Base-by-base conservation (phyloP, 2,113 vertebrate genomes). In the Gobio gobio region DNA sequence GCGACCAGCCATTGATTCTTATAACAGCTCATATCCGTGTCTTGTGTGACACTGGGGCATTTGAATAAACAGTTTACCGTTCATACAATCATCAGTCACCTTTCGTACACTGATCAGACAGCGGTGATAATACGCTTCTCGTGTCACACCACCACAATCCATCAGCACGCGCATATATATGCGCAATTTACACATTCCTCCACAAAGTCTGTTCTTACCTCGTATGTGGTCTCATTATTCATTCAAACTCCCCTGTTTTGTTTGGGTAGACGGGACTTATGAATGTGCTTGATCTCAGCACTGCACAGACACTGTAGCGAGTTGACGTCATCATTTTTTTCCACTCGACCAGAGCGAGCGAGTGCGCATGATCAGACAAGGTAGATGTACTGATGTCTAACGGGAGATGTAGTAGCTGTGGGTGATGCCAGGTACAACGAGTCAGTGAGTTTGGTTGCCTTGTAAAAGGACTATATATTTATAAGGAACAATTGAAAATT, bases 311-410 rank as follows among this genome's bases (percentile, higher is more conserved):
- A 75, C 74, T 40, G 85, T 74, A 51, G 83, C 82, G 78, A 85
- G 88, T 72, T 85, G 83, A 87, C 88, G 83, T 87, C 88, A 89
- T 80, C 86, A 51, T n/a, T 72, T 80, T 56, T 59, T 56, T 40
- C 45, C n/a, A 61, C 83, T 8, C 43, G 4, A 49, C 33, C 9
- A 81, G 24, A 43, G 3, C 20, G 73, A 10, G 54, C 66, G 45
- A 78, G 56, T 54, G 88, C 88, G 88, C 88, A 87, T 87, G 88
- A 68, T n/a, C 86, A 26, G 24, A 45, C 22, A 58, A 47, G 58
- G 58, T 56, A 51, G 18, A 51, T 13, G 51, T 36, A 26, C 40
- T 9, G 33, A 26, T 58, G 86, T 33, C 59, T 83, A 83, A 68
- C 85, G 88, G 88, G 86, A 75, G 56, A 79, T 85, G 88, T 68